Evolutionary conservation across 2,113 vertebrate genomes (phyloP).

Genomic region (Ictalurus punctatus): DNA sequence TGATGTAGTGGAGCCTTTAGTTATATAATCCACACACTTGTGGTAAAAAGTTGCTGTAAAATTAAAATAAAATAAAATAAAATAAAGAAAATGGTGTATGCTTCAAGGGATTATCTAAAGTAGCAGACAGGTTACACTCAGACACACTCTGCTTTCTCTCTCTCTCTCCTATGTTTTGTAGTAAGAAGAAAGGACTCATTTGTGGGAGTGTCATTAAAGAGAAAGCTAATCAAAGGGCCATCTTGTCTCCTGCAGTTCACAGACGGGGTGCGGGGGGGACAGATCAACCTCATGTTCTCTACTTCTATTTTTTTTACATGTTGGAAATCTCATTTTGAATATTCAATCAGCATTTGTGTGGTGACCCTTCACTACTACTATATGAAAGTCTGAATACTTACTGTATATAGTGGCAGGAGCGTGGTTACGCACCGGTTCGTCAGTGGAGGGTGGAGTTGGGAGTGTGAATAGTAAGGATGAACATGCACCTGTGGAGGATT

Average conservation of each 20-base stretch:
- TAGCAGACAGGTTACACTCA: neutral
- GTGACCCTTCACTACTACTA: neutral
- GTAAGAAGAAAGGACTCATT: constrained; percentile 64
- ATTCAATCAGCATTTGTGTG: neutral
- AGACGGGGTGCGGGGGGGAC: neutral
- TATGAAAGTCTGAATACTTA: neutral
- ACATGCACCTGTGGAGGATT: neutral
- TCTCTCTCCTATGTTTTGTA: neutral
- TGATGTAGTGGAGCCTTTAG: neutral
- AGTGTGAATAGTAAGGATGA: neutral
- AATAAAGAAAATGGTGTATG: neutral
- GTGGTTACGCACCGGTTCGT: neutral
- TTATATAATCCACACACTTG: neutral
- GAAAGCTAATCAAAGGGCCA: constrained; percentile 66
- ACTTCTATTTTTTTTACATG: no score
- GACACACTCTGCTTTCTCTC: neutral
- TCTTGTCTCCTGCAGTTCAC: constrained; percentile 57
- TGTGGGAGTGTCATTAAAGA: constrained; percentile 67
- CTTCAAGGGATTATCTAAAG: neutral
- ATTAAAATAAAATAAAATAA: neutral
- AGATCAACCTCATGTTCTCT: no score
- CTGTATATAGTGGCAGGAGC: neutral
- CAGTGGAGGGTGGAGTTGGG: neutral
- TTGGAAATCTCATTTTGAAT: neutral
- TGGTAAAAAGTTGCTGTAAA: neutral